These are phyloP conservation scores for Philaethria dido DNA, from an alignment of 2,888 invertebrate genomes.

Conservation along the genomic window DNA sequence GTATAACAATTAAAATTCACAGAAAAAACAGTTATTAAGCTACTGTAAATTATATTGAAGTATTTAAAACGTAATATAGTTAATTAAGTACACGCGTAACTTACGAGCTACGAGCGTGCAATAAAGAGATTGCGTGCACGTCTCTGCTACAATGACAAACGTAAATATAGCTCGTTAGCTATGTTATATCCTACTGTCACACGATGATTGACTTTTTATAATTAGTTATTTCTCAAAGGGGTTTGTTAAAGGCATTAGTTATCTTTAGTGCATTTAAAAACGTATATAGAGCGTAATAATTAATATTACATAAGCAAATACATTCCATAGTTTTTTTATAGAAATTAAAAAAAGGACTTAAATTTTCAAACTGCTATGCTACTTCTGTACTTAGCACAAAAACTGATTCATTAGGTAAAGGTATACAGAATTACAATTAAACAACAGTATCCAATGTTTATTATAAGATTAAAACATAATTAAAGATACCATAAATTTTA, in stretches of 20 bases:
- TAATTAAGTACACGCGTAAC: constrained; percentile 23
- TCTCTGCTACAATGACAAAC: constrained; percentile 27
- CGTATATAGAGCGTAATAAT: too few species aligned
- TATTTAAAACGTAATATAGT: not conserved
- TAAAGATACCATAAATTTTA: not conserved
- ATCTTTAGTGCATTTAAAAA: too few species aligned
- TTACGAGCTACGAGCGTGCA: constrained; percentile 19
- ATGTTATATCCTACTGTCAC: constrained; percentile 32
- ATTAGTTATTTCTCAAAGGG: constrained; percentile 24
- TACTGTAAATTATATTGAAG: not conserved
- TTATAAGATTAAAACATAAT: too few species aligned
- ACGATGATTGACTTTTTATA: constrained; percentile 28
- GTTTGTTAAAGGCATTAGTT: constrained; percentile 1
- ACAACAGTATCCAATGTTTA: too few species aligned
- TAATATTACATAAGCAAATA: too few species aligned
- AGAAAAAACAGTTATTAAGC: not conserved
- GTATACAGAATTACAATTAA: too few species aligned
- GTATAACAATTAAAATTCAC: not conserved
- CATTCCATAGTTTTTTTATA: too few species aligned
- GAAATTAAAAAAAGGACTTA: too few species aligned
- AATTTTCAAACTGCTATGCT: too few species aligned
- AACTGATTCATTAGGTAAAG: too few species aligned
- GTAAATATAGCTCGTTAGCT: constrained; percentile 29
- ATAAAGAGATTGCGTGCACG: constrained; percentile 36
- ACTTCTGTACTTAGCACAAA: too few species aligned